Conservation (phyloP, 2,113 vertebrate genomes). For the Clarias magur region DNA sequence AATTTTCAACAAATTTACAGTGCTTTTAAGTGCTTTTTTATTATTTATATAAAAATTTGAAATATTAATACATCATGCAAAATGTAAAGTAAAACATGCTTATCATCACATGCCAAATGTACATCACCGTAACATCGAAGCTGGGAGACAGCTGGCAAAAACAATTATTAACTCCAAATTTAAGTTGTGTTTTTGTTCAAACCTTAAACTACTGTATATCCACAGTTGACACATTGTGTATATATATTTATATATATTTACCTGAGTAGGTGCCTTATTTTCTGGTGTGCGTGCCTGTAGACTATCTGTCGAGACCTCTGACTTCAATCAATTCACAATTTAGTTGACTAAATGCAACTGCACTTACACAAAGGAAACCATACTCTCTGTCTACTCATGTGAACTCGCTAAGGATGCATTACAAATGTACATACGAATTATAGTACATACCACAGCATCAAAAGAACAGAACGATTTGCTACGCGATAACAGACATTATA, state of each 20-base stretch:
- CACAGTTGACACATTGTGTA: neutral
- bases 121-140: neutral
- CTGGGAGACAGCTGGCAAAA: neutral
- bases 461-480: neutral
- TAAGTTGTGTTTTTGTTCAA: neutral
- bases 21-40: neutral
- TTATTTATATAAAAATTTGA: neutral
- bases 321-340: neutral
- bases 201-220: neutral
- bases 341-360: neutral
- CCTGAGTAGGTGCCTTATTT: neutral
- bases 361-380: neutral
- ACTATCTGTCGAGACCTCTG: neutral
- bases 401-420: neutral
- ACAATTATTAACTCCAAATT: neutral
- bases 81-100: neutral
- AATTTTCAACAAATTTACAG: neutral
- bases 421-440: neutral
- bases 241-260: neutral
- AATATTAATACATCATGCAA: neutral
- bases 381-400: neutral
- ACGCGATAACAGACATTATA: neutral
- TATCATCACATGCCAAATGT: neutral
- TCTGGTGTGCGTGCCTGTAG: neutral
- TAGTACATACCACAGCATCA: neutral